phyloP scores from a whole-genome alignment of 1,140 invertebrate genomes.

The Euwallacea fornicatus region DNA sequence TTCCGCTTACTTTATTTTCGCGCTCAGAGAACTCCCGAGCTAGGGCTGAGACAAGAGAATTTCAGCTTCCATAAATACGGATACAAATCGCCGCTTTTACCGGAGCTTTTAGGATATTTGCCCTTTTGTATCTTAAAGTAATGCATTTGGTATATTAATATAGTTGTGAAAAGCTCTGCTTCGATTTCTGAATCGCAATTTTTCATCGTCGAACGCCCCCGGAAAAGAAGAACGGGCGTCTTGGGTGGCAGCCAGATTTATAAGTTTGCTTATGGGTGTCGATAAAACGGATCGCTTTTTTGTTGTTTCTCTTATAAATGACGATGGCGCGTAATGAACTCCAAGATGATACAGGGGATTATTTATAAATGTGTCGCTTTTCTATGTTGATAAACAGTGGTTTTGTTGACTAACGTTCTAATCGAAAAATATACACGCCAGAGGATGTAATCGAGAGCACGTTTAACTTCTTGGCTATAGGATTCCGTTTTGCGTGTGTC shows the following conservation, averaged over 20 bases:
- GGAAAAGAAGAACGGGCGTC: slow-evolving; percentile 18
- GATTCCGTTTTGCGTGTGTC: not conserved
- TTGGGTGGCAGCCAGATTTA: slow-evolving; percentile 38
- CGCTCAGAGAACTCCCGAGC: not conserved
- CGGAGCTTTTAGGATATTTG: slow-evolving; percentile 2
- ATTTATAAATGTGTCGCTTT: slow-evolving; percentile 21
- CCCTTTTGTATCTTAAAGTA: not conserved
- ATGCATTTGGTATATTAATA: slow-evolving; percentile 3
- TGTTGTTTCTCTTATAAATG: slow-evolving; percentile 31
- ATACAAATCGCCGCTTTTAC: not conserved
- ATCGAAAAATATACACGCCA: not conserved
- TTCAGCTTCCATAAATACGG: slow-evolving; percentile 1
- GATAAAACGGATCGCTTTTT: slow-evolving; percentile 34
- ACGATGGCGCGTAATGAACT: slow-evolving; percentile 31
- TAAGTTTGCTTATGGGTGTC: slow-evolving; percentile 38
- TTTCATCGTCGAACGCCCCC: slow-evolving; percentile 15
- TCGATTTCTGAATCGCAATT: slow-evolving; percentile 24
- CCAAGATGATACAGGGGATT: slow-evolving; percentile 11
- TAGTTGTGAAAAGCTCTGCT: not conserved
- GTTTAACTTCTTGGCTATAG: slow-evolving; percentile 3
- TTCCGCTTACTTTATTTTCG: slow-evolving; percentile 5
- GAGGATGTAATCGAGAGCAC: not conserved
- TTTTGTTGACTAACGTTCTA: not conserved
- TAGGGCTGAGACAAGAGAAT: slow-evolving; percentile 1
- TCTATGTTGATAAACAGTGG: not conserved